A percentile compares a stretch with the other conserved stretches of the same genome.
phyloP scores from a whole-genome alignment of 2,888 invertebrate species.

The Melinopterus prodromus region DNA sequence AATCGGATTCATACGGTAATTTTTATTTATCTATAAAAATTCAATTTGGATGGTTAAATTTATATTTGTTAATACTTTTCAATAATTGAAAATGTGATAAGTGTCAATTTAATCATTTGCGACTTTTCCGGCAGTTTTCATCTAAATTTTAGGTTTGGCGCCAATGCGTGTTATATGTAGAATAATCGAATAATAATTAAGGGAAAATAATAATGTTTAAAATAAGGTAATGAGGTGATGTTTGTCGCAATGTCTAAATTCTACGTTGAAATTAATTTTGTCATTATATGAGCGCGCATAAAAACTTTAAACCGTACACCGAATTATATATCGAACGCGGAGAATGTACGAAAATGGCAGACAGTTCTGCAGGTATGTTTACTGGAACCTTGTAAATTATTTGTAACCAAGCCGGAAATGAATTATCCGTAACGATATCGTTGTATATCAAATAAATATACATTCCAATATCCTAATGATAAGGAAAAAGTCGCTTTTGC shows the following conservation, averaged over 20 bases:
- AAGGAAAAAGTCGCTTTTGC: background rate
- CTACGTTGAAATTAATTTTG: background rate
- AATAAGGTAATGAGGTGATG: background rate
- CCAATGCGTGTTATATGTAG: background rate
- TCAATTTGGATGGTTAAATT: background rate
- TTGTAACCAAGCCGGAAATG: conserved; percentile 6
- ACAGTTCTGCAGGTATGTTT: conserved; percentile 22
- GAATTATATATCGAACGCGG: conserved; percentile 6
- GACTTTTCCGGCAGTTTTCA: background rate
- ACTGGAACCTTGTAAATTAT: background rate
- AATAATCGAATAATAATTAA: background rate
- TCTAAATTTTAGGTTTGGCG: background rate
- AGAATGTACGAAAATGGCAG: conserved; percentile 19
- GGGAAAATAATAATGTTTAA: background rate
- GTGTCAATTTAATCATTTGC: background rate
- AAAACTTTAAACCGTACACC: background rate
- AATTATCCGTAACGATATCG: background rate
- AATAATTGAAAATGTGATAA: background rate
- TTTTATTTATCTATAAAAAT: background rate
- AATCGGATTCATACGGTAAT: background rate
- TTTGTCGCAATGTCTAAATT: background rate
- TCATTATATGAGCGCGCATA: background rate
- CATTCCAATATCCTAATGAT: background rate
- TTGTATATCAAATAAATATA: background rate
- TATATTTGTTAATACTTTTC: background rate